Evolutionary conservation across 2,113 vertebrate species (phyloP).

Genomic region (Rhipidura dahli): DNA sequence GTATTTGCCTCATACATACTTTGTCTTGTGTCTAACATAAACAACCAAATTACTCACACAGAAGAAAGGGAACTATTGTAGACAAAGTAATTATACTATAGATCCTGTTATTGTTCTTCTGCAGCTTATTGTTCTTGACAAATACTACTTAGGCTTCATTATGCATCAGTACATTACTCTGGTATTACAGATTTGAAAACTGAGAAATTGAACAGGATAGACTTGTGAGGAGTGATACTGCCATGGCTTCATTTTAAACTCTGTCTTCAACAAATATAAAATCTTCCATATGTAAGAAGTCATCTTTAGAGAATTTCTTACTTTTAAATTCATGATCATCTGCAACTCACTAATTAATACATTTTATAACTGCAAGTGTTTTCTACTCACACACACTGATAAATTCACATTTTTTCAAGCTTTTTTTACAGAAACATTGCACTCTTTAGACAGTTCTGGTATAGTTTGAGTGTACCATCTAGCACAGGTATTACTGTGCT

Average conservation of each 20-base stretch:
- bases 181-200: background rate
- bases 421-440: background rate
- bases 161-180: background rate
- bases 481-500: background rate
- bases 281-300: background rate
- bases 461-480: background rate
- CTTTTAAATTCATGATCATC: background rate
- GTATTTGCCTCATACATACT: background rate
- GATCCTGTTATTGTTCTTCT: no score
- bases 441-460: background rate
- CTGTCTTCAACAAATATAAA: background rate
- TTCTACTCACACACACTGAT: background rate
- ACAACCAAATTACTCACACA: background rate
- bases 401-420: background rate
- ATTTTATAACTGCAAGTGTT: background rate
- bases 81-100: background rate
- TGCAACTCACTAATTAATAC: background rate
- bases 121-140: background rate
- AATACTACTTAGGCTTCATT: background rate
- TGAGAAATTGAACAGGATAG: background rate
- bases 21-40: background rate
- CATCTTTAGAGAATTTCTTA: background rate
- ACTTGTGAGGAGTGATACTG: background rate
- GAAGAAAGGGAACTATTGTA: background rate
- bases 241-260: background rate